phyloP scores from a whole-genome alignment of 30 jellyfish, hydroid and myxozoan species.

The Phacellophora camtschatica region DNA sequence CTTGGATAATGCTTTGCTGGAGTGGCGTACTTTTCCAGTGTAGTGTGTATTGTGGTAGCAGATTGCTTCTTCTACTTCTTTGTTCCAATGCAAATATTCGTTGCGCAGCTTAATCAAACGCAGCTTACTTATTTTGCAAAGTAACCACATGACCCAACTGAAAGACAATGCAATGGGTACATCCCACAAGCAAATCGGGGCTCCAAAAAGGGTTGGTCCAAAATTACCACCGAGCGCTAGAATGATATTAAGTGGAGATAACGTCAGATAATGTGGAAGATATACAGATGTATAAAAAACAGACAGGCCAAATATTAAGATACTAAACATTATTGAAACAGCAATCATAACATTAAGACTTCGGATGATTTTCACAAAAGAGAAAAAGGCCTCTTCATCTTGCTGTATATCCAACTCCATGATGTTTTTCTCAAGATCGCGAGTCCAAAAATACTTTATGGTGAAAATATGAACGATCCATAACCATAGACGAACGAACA shows the following conservation, averaged over 20 bases:
- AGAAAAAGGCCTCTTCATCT: not conserved
- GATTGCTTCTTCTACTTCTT: constrained; percentile 24
- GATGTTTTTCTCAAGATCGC: constrained; percentile 19
- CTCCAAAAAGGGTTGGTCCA: not conserved
- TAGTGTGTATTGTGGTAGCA: not conserved
- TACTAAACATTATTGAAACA: not conserved
- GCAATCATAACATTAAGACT: not conserved
- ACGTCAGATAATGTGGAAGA: not conserved
- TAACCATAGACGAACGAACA: constrained; percentile 5
- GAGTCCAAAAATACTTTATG: not conserved
- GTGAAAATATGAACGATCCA: constrained; percentile 23
- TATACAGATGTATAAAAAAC: not conserved
- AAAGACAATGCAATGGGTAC: not conserved
- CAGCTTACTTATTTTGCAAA: not conserved
- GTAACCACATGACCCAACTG: constrained; percentile 34
- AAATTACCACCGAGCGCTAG: not conserved
- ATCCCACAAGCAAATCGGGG: not conserved
- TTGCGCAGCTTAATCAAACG: not conserved
- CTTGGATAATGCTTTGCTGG: not conserved
- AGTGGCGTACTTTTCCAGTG: not conserved
- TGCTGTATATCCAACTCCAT: not conserved
- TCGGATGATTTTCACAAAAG: not conserved
- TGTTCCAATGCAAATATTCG: constrained; percentile 3
- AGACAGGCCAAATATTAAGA: not conserved
- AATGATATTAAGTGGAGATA: not conserved